Conservation (phyloP, 2,113 vertebrate genomes). For the Meleagris gallopavo region DNA sequence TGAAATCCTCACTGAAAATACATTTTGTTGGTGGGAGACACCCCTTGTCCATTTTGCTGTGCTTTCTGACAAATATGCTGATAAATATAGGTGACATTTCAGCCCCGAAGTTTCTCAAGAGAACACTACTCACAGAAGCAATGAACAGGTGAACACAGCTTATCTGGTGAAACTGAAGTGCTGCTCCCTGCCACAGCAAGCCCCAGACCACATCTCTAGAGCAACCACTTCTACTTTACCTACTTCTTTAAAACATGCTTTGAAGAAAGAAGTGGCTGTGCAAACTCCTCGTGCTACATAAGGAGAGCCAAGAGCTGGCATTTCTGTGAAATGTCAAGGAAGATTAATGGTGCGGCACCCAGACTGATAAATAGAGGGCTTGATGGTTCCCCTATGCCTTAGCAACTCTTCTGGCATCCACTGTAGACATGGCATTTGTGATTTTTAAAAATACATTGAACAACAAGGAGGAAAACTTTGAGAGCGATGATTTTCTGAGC, state of each 20-base stretch:
- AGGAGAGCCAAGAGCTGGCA: not conserved
- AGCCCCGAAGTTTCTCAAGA: not conserved
- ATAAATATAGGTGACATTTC: not conserved
- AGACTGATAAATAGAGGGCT: not conserved
- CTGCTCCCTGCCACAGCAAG: fast-evolving
- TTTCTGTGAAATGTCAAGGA: not conserved
- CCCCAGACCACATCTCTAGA: not conserved
- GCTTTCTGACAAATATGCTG: not conserved
- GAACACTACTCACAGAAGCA: not conserved
- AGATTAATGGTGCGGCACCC: not conserved
- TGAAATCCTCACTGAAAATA: not conserved
- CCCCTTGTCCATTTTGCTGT: not conserved
- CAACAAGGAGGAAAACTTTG: not conserved
- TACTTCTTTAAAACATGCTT: not conserved
- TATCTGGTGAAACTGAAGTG: not conserved
- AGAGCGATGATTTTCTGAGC: not conserved
- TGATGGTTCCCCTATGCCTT: not conserved
- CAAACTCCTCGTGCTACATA: not conserved
- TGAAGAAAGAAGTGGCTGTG: not conserved
- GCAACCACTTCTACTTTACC: not conserved
- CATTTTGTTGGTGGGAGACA: fast-evolving
- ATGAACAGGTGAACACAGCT: fast-evolving
- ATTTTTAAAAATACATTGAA: not conserved
- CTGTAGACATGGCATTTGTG: fast-evolving
- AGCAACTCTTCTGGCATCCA: not conserved